phyloP scores from a whole-genome alignment of 2,888 invertebrate genomes.

The Phortica okadai region DNA sequence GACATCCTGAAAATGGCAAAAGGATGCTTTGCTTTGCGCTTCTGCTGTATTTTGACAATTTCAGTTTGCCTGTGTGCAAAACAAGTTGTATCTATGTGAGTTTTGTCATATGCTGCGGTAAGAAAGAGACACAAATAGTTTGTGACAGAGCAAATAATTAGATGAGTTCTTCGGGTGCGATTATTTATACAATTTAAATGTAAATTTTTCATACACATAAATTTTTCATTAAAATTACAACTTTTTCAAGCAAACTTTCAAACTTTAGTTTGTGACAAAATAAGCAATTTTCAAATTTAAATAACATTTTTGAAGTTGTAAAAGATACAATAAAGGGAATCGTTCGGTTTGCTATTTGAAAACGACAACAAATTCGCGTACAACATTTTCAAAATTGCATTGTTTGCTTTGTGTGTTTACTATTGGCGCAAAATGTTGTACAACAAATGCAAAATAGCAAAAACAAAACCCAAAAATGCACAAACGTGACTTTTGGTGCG shows the following conservation, averaged over 20 bases:
- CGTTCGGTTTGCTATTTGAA: too few relatives aligned
- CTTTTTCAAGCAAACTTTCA: not conserved
- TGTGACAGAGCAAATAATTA: not conserved
- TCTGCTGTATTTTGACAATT: slow-evolving; percentile 9
- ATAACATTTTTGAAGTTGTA: not conserved
- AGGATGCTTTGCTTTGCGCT: not conserved
- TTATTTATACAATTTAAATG: not conserved
- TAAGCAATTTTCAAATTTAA: not conserved
- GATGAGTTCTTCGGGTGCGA: not conserved
- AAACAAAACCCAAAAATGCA: not conserved
- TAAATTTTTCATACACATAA: not conserved
- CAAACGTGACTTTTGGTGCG: slow-evolving; percentile 4
- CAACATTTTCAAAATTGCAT: too few relatives aligned
- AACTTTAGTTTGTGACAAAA: not conserved
- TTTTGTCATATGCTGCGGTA: not conserved
- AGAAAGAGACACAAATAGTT: not conserved
- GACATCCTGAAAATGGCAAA: not conserved
- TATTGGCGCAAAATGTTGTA: not conserved
- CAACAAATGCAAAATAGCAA: not conserved
- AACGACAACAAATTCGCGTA: too few relatives aligned
- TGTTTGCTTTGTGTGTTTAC: too few relatives aligned
- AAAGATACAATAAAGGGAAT: too few relatives aligned
- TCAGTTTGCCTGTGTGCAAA: not conserved
- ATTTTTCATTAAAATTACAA: not conserved
- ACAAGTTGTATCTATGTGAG: not conserved